These are phyloP conservation scores for Typhlichthys eigenmanni DNA, from an alignment of 2,797 vertebrate species.

Conservation along the genomic window DNA sequence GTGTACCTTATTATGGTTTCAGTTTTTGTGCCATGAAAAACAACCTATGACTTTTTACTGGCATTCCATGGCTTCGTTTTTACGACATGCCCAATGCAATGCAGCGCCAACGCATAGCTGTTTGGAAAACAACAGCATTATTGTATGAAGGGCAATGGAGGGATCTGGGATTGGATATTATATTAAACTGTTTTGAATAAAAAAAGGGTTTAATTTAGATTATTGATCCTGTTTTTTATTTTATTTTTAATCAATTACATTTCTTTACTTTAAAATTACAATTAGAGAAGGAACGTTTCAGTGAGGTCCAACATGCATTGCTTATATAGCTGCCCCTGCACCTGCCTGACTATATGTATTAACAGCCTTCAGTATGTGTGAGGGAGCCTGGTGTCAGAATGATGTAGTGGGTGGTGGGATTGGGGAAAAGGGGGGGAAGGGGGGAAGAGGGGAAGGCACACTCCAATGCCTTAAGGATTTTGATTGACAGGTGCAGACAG, in stretches of 20 bases:
- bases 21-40: slow-evolving; percentile 19
- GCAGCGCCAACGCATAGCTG: slow-evolving; percentile 16
- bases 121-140: slow-evolving; percentile 27
- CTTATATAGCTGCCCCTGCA: slow-evolving; percentile 42
- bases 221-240: slow-evolving; percentile 1
- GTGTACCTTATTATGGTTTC: slow-evolving; percentile 47
- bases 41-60: slow-evolving; percentile 19
- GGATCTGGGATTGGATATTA: slow-evolving; percentile 7
- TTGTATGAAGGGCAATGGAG: slow-evolving; percentile 10
- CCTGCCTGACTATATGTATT: slow-evolving; percentile 44
- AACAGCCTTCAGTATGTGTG: slow-evolving; percentile 13
- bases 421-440: slow-evolving; percentile 9
- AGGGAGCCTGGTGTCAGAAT: slow-evolving; percentile 29
- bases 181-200: slow-evolving; percentile 18
- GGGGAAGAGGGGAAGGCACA: slow-evolving; percentile 2
- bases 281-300: background rate
- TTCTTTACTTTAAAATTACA: background rate
- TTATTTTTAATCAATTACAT: background rate
- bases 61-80: slow-evolving; percentile 42
- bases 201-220: background rate
- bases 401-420: slow-evolving; percentile 36
- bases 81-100: slow-evolving; percentile 25
- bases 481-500: slow-evolving; percentile 75
- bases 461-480: slow-evolving; percentile 37
- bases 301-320: slow-evolving; percentile 12